Evolutionary conservation across 2,888 invertebrate species (phyloP).

Genomic region (Amphipoea lucens): DNA sequence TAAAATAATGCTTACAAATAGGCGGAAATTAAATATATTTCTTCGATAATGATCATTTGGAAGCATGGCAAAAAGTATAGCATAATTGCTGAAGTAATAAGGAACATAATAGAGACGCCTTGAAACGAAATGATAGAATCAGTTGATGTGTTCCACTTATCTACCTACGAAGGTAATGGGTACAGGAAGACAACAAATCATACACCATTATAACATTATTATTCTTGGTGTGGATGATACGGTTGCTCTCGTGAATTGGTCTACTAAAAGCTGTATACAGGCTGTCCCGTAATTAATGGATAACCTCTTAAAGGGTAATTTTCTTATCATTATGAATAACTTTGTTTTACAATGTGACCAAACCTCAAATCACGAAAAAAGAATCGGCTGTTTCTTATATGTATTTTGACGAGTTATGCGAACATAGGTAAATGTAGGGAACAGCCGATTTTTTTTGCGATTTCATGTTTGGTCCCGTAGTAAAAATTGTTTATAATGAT

Average conservation of each 20-base stretch:
- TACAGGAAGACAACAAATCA: constrained; percentile 5
- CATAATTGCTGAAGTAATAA: constrained; percentile 19
- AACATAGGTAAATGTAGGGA: no score
- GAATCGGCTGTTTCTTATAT: no score
- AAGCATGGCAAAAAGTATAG: constrained; percentile 21
- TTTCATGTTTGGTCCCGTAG: no score
- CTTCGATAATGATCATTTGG: background rate
- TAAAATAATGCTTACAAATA: background rate
- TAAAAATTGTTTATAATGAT: no score
- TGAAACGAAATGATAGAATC: constrained; percentile 23
- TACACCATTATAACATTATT: constrained; percentile 1
- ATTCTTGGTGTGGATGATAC: background rate
- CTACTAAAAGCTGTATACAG: background rate
- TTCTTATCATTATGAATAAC: no score
- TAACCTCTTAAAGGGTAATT: no score
- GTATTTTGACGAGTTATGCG: no score
- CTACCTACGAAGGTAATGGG: background rate
- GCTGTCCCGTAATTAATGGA: no score
- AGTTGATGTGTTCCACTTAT: background rate
- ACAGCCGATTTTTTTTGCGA: no score
- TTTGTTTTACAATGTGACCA: no score
- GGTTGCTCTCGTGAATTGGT: background rate
- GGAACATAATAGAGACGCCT: constrained; percentile 5
- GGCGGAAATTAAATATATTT: background rate
- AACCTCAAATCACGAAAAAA: no score